Base-by-base conservation (phyloP, 2,888 invertebrate genomes). In the Baronia brevicornis region DNA sequence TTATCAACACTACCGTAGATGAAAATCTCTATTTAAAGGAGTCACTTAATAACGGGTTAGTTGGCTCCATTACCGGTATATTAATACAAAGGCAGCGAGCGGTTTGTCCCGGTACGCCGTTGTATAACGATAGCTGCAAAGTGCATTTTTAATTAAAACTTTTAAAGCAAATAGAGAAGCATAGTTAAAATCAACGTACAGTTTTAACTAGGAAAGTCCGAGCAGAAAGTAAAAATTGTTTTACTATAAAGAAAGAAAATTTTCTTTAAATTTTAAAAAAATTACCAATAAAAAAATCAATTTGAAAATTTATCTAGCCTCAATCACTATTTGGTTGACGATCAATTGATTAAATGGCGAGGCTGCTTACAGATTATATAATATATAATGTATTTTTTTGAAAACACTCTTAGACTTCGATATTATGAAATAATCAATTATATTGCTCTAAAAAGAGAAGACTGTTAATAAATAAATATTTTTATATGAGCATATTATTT, bases 11-110 rank as follows among this genome's bases (percentile, higher is more conserved):
- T 11, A 9, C 26, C 10, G 17, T 31, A 25, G 40, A 41, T 37
- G 35, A 24, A 22, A 37, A 37, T 37, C 37, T 35, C 26, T 28
- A 27, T 41, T 37, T 37, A 41, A 33, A 34, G 21, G 34, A 35
- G 37, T 33, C 32, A 37, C 40, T 37, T 35, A 29, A 25, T 32
- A 35, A 28, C 37, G 28, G 31, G 38, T 34, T 31, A 31, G 29
- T 31, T 20, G 29, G 24, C 35, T 41, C 32, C 28, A 35, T 41
- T 41, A 41, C 29, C 17, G 30, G 22, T 34, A 34, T 31, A 38
- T 38, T 37, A 29, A 28, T 28, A 40, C 40, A 37, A 40, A 40
- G 37, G 28, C 31, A 22, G 11, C 9, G 21, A 13, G 28, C 24
- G 28, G 31, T 31, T 36, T 19, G 28, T 28, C 20, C 14, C 12